Percentiles rank a stretch among this genome's conserved stretches.
Conservation (phyloP, 2,888 invertebrate genomes). For the Heliconius erato region DNA sequence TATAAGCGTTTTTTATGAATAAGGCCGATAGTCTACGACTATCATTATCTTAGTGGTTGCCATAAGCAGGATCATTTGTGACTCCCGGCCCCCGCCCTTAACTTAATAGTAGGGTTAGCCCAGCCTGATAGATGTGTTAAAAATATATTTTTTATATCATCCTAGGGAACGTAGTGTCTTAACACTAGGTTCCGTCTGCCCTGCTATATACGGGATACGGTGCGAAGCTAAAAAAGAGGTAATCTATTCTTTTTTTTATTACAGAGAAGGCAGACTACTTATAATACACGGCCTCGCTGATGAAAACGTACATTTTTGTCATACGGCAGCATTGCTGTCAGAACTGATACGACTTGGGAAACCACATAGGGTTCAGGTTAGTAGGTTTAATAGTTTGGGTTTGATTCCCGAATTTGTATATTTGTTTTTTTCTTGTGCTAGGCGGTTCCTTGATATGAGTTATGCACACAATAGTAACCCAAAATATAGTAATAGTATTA, state of each 20-base stretch:
- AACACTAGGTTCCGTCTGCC: neutral
- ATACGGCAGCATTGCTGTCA: constrained; percentile 96
- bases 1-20: no score
- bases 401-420: neutral
- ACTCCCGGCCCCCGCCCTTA: no score
- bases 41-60: no score
- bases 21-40: no score
- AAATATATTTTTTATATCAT: no score
- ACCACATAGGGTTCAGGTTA: constrained; percentile 91
- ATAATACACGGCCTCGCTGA: constrained; percentile 99
- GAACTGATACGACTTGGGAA: constrained; percentile 97
- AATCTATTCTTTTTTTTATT: neutral
- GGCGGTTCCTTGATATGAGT: no score
- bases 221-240: neutral
- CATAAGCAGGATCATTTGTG: no score
- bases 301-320: constrained; percentile 99
- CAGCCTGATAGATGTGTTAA: no score
- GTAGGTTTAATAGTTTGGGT: neutral
- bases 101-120: no score
- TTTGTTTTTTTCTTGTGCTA: no score
- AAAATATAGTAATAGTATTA: no score
- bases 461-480: no score
- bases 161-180: neutral
- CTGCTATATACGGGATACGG: neutral
- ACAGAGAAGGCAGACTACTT: constrained; percentile 93